Conservation (phyloP, 2,888 invertebrate species). For the Chrysolina haemoptera region DNA sequence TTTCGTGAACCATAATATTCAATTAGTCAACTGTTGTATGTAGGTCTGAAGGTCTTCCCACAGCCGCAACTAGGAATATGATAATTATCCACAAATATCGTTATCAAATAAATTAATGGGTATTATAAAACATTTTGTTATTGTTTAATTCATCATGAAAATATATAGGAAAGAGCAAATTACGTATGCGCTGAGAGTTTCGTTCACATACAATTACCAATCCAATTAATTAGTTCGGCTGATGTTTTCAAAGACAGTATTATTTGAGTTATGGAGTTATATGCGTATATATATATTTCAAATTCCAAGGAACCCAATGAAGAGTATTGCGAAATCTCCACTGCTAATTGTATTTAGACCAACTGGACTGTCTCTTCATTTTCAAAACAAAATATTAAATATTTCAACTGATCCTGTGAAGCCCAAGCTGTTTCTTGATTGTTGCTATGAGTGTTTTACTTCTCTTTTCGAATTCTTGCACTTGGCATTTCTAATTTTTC, state of each 20-base stretch:
- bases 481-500: too few species aligned
- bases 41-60: conserved; percentile 25
- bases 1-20: neutral
- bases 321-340: too few species aligned
- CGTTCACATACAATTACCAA: neutral
- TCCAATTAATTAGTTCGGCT: neutral
- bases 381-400: too few species aligned
- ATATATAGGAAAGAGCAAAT: conserved; percentile 22
- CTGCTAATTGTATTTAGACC: too few species aligned
- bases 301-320: too few species aligned
- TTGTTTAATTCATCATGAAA: conserved; percentile 25
- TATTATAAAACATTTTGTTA: conserved; percentile 30
- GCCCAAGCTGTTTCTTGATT: too few species aligned
- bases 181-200: neutral
- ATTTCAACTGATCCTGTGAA: too few species aligned
- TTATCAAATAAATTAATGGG: conserved; percentile 30
- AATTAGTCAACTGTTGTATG: conserved; percentile 20
- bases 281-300: too few species aligned
- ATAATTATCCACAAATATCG: conserved; percentile 29
- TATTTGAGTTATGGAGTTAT: neutral
- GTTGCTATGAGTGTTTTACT: too few species aligned
- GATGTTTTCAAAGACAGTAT: neutral
- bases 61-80: conserved; percentile 1
- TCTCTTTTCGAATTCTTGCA: too few species aligned
- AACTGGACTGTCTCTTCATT: too few species aligned